Evolutionary conservation across 2,113 vertebrate species (phyloP).

Genomic region (human (Homo sapiens)): GRCh38 chr20:19528501-19529000

Average conservation of each 20-base stretch:
- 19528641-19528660: neutral
- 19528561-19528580: neutral
- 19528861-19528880: neutral
- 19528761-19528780: neutral
- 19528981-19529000: neutral
- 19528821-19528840: neutral
- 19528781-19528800: neutral
- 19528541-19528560: neutral
- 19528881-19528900: neutral
- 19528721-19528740: neutral
- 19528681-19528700: neutral
- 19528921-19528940: neutral
- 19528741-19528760: neutral
- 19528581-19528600: neutral
- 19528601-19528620: neutral
- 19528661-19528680: neutral
- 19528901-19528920: constrained; percentile 5
- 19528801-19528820: neutral
- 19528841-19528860: neutral
- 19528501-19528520: neutral
- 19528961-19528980: neutral
- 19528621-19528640: neutral
- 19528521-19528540: neutral
- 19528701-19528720: neutral
- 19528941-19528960: neutral